phyloP scores from a whole-genome alignment of 2,888 invertebrate species.

The Protodeltote pygarga region DNA sequence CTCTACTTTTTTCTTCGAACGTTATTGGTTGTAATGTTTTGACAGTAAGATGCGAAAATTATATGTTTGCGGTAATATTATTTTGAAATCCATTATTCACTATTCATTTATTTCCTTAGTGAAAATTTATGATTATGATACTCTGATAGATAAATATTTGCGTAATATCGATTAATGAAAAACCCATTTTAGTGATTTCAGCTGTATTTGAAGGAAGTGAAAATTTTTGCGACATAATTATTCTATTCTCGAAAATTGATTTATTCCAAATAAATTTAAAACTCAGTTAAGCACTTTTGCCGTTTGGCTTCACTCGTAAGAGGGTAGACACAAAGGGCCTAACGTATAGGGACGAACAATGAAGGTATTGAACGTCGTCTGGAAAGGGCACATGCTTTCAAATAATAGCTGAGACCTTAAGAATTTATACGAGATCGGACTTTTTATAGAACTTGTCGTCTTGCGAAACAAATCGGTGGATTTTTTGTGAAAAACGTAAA shows the following conservation, averaged over 20 bases:
- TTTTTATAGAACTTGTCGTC: constrained; percentile 65
- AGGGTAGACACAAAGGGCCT: constrained; percentile 63
- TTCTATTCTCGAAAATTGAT: constrained; percentile 13
- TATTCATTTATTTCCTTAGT: too few species aligned
- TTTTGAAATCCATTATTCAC: neutral
- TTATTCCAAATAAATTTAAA: constrained; percentile 32
- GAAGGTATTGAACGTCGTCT: constrained; percentile 67
- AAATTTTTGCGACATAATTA: constrained; percentile 10
- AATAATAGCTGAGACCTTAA: constrained; percentile 67
- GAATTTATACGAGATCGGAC: constrained; percentile 59
- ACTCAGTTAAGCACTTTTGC: constrained; percentile 42
- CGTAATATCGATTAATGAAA: too few species aligned
- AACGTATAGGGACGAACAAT: constrained; percentile 66
- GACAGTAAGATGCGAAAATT: constrained; percentile 2
- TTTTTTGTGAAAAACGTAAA: constrained; percentile 34
- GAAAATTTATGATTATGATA: too few species aligned
- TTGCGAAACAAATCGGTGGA: constrained; percentile 59
- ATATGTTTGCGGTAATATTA: too few species aligned
- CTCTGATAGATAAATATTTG: too few species aligned
- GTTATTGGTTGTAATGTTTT: constrained; percentile 13
- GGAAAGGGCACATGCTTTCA: constrained; percentile 72
- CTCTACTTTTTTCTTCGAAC: constrained; percentile 27
- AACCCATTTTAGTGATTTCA: too few species aligned
- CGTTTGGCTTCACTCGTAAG: constrained; percentile 39
- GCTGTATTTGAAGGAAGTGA: too few species aligned